These are phyloP conservation scores for Rhopalosiphum nymphaeae DNA, from an alignment of 2,888 invertebrate species.

Conservation along the genomic window DNA sequence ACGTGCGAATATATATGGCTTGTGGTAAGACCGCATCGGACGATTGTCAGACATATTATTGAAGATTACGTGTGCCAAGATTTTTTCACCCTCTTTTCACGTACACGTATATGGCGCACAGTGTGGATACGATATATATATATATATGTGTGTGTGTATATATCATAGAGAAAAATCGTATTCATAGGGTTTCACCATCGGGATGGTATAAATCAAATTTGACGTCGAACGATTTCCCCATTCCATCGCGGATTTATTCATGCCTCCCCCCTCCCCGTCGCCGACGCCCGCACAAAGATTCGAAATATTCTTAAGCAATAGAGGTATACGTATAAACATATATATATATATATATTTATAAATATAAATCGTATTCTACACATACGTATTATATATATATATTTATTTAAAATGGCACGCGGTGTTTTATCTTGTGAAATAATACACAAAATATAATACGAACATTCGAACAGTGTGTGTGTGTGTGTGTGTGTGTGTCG, in stretches of 20 bases:
- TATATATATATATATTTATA: neutral
- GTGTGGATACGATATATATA: neutral
- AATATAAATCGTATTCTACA: neutral
- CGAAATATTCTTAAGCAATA: conserved; percentile 26
- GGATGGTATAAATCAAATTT: conserved; percentile 61
- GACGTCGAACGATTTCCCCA: conserved; percentile 58
- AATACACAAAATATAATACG: conserved; percentile 34
- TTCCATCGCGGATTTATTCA: conserved; percentile 48
- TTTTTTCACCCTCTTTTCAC: conserved; percentile 22
- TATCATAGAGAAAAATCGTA: conserved; percentile 58
- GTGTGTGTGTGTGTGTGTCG: neutral
- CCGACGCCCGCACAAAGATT: neutral
- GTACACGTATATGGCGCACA: neutral
- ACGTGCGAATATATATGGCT: neutral
- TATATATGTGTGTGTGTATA: neutral
- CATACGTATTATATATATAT: neutral
- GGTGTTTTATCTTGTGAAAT: conserved; percentile 54
- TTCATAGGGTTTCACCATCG: conserved; percentile 36
- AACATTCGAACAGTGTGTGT: neutral
- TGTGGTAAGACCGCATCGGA: conserved; percentile 33
- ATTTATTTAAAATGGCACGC: conserved; percentile 54
- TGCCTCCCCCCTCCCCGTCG: neutral
- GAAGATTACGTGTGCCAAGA: conserved; percentile 22
- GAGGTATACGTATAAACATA: neutral
- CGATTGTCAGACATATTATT: conserved; percentile 42